A percentile compares a stretch with the other conserved stretches of the same genome.
Conservation (phyloP, 2,888 invertebrate genomes). For the Ochropleura plecta region DNA sequence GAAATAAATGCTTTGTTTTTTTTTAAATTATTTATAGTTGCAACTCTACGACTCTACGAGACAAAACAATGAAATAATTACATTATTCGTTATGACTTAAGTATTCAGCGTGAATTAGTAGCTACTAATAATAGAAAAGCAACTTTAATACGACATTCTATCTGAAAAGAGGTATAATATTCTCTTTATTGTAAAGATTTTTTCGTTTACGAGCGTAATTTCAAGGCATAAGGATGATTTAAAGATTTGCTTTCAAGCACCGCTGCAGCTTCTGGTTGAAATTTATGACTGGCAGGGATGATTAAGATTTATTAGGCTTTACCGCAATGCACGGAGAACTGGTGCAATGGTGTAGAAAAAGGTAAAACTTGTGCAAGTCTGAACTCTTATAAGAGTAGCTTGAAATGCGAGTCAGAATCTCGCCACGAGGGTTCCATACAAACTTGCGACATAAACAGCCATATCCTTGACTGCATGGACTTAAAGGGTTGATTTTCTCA, state of each 20-base stretch:
- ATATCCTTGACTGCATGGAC: no score
- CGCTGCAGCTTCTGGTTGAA: slow-evolving; percentile 26
- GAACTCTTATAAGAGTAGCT: background rate
- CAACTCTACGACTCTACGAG: no score
- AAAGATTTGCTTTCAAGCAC: slow-evolving; percentile 40
- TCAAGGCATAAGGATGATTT: slow-evolving; percentile 37
- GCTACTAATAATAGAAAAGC: background rate
- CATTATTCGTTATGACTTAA: no score
- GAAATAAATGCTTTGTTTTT: no score
- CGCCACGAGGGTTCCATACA: no score
- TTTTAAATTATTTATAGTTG: background rate
- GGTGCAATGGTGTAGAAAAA: background rate
- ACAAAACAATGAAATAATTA: no score
- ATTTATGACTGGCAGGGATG: slow-evolving; percentile 45
- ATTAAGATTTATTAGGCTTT: slow-evolving; percentile 43
- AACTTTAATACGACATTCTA: background rate
- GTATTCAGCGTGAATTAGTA: background rate
- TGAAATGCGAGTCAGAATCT: no score
- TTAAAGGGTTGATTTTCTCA: no score
- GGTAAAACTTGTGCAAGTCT: background rate
- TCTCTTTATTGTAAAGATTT: slow-evolving; percentile 22
- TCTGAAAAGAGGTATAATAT: background rate
- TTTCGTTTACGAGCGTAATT: slow-evolving; percentile 24
- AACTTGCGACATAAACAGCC: no score
- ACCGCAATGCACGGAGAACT: slow-evolving; percentile 24